phyloP scores from a whole-genome alignment of 2,797 vertebrate species.

The Platyrinchus mystaceus region DNA sequence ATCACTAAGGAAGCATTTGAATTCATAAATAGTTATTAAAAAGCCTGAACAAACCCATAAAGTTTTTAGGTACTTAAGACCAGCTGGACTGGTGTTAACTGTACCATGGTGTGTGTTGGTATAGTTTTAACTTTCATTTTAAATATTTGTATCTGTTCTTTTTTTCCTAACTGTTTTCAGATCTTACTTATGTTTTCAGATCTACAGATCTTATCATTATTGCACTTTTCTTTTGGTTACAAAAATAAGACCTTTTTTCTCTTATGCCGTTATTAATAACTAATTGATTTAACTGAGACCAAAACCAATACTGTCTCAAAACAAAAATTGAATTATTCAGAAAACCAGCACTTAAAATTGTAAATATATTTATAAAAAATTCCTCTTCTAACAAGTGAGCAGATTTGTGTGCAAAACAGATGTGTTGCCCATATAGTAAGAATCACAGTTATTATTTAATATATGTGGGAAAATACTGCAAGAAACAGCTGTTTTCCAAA shows the following conservation, averaged over 20 bases:
- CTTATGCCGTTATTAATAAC: background rate
- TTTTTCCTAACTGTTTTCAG: background rate
- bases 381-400: background rate
- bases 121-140: background rate
- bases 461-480: background rate
- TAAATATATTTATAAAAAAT: background rate
- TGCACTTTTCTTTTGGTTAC: background rate
- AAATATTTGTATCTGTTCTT: background rate
- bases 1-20: background rate
- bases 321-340: background rate
- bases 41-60: background rate
- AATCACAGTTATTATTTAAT: background rate
- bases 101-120: background rate
- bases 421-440: background rate
- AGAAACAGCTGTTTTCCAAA: background rate
- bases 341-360: background rate
- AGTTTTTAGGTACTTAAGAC: fast-evolving
- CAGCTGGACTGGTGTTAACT: background rate
- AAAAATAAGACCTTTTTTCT: background rate
- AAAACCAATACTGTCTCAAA: background rate
- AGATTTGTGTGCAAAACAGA: background rate
- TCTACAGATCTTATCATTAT: too few relatives aligned
- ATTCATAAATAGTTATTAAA: background rate
- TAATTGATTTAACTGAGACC: background rate
- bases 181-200: background rate